These are phyloP conservation scores for Oceanodroma tethys DNA, from an alignment of 2,113 vertebrate genomes.

Conservation along the genomic window DNA sequence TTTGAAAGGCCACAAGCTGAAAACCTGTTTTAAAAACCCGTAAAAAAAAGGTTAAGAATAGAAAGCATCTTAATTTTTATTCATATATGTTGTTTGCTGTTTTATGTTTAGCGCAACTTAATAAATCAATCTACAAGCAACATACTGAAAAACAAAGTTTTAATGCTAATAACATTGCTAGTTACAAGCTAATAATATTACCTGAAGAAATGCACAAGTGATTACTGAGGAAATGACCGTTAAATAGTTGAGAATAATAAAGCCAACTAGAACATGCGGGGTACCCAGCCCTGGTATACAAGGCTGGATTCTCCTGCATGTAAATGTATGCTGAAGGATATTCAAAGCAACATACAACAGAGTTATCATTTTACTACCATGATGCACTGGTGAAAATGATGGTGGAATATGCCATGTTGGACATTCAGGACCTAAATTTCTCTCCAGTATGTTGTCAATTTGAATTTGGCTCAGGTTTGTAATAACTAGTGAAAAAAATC, in stretches of 20 bases:
- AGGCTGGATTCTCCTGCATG: not conserved
- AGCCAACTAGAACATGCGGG: not conserved
- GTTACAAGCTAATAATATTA: not conserved
- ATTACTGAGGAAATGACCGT: not conserved
- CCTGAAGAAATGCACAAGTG: not conserved
- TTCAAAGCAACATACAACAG: not conserved
- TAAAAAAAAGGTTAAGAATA: not conserved
- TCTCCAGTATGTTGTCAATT: not conserved
- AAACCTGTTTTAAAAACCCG: not conserved
- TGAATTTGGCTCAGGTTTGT: not conserved
- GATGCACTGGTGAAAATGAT: not conserved
- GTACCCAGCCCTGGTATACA: not conserved
- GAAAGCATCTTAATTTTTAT: not conserved
- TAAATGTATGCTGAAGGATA: not conserved
- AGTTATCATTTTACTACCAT: not conserved
- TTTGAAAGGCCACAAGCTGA: not conserved
- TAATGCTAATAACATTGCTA: not conserved
- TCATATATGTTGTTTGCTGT: not conserved
- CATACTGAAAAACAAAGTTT: not conserved
- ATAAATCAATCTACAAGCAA: not conserved
- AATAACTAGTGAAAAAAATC: not conserved
- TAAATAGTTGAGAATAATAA: not conserved
- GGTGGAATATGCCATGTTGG: not conserved
- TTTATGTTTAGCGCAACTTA: not conserved
- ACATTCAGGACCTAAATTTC: not conserved